Conservation (phyloP, 37 sponge, comb jelly and placozoan genomes). For the Haliclona indistincta region DNA sequence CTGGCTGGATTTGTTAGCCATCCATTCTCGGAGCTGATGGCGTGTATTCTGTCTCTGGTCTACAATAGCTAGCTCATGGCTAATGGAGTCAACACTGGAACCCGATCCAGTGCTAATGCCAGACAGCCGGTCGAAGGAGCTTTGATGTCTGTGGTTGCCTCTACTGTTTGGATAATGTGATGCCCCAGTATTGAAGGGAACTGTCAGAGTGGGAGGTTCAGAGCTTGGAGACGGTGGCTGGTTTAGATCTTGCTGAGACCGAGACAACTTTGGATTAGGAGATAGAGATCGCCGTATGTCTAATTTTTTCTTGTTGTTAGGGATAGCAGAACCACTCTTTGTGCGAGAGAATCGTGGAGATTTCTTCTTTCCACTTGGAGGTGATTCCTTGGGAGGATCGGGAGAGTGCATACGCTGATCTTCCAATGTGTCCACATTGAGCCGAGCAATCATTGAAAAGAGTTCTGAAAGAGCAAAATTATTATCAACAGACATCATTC, state of each 20-base stretch:
- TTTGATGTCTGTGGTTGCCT: not conserved
- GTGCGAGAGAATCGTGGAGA: conserved; percentile 8
- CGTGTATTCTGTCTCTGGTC: not conserved
- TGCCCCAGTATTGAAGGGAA: not conserved
- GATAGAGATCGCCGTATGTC: conserved; percentile 15
- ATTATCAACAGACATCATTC: conserved; percentile 5
- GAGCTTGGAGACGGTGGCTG: conserved; percentile 43
- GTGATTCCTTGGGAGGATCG: not conserved
- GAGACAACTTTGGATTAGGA: conserved; percentile 3
- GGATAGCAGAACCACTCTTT: conserved; percentile 20
- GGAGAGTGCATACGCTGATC: conserved; percentile 34
- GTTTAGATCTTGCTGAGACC: not conserved
- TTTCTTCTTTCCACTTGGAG: not conserved
- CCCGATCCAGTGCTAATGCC: conserved; percentile 36
- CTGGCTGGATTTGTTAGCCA: not conserved
- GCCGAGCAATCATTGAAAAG: conserved; percentile 46
- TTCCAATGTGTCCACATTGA: conserved; percentile 37
- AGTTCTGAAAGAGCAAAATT: conserved; percentile 22
- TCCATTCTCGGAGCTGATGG: not conserved
- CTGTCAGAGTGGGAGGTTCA: conserved; percentile 10
- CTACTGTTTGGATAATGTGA: not conserved
- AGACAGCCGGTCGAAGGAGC: not conserved
- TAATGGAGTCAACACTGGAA: conserved; percentile 44
- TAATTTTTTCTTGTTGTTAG: not conserved
- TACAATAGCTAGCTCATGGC: not conserved